Evolutionary conservation across 2,797 vertebrate species (phyloP).

Genomic region (Melanotaenia parkinsoni): DNA sequence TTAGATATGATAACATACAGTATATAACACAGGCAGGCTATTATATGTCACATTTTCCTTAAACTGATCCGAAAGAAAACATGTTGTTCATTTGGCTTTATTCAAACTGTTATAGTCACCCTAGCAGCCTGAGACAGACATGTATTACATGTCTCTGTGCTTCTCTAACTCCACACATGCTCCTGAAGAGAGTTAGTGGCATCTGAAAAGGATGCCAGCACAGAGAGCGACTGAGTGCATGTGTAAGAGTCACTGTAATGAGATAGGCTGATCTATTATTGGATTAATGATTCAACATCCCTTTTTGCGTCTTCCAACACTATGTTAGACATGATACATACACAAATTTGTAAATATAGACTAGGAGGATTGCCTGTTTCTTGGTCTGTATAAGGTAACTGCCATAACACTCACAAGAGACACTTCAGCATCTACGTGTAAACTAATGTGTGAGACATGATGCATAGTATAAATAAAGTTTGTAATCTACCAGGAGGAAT

Average conservation of each 20-base stretch:
- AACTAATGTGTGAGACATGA: slow-evolving; percentile 36
- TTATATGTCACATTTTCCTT: too few relatives aligned
- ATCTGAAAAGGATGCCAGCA: slow-evolving; percentile 39
- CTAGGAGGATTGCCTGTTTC: slow-evolving; percentile 47
- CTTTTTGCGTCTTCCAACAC: slow-evolving; percentile 49
- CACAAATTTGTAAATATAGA: slow-evolving; percentile 56
- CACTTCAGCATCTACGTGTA: slow-evolving; percentile 35
- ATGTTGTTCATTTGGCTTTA: background rate
- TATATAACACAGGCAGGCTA: too few relatives aligned
- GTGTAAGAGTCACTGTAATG: slow-evolving; percentile 70
- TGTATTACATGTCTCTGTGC: slow-evolving; percentile 40
- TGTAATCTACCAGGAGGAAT: slow-evolving; percentile 31
- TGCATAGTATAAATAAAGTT: slow-evolving; percentile 48
- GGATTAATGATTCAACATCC: slow-evolving; percentile 75
- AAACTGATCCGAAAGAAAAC: background rate
- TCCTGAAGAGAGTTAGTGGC: slow-evolving; percentile 62
- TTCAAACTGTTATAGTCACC: slow-evolving; percentile 17
- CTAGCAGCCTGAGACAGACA: background rate
- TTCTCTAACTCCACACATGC: slow-evolving; percentile 65
- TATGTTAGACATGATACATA: slow-evolving; percentile 63
- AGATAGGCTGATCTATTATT: slow-evolving; percentile 82
- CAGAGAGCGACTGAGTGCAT: slow-evolving; percentile 33
- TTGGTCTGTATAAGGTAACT: slow-evolving; percentile 65
- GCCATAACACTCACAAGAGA: slow-evolving; percentile 41
- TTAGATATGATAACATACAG: too few relatives aligned